Evolutionary conservation across 1,140 invertebrate genomes (phyloP), one percentile per base, ranked within the genome.

Genomic region (Aphis craccivora): DNA sequence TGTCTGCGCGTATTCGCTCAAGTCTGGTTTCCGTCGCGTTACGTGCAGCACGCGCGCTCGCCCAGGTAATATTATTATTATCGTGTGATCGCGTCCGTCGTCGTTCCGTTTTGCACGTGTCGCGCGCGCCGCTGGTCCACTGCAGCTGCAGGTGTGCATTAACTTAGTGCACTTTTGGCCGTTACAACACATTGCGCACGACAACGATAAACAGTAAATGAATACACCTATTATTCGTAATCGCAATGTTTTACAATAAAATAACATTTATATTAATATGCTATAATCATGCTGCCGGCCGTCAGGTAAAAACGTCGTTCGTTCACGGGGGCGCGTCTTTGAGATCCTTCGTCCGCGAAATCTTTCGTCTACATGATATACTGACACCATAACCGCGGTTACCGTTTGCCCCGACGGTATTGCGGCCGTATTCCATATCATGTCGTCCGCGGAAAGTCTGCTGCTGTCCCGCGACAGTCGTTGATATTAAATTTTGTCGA

Each of bases 1-100:
- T 43, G 43, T 30, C 89, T 2, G 37, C 55, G 90, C 51, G 90
- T 43, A 90, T 40, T 37, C 51, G 53, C 25, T 45, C 22, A 90
- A 90, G 89, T 91, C 90, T 45, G 90, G 90, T 91, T 91, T 91
- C 90, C 45, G 90, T 76, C n/a, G 45, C 60, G 51, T 35, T 40
- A 48, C 90, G 90, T 35, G 30, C 37, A 53, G 35, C 90, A 81
- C 60, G 60, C 87, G 87, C 45, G 23, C 40, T 87, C 84, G 84
- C 14, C 43, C 84, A 18, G 37, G 20, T 30, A n/a, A n/a, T 45
- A 23, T n/a, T n/a, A n/a, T n/a, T 43, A 43, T n/a, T 25, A 14
- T n/a, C 14, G 25, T 48, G 0, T 0, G 18, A 14, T n/a, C 60
- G 60, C 60, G 55, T 67, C 60, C 60, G 84, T 30, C 23, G 37